Percentiles rank a stretch among this genome's conserved stretches.
Evolutionary conservation across 2,888 invertebrate species (phyloP).

Genomic region (Andrena marginata): DNA sequence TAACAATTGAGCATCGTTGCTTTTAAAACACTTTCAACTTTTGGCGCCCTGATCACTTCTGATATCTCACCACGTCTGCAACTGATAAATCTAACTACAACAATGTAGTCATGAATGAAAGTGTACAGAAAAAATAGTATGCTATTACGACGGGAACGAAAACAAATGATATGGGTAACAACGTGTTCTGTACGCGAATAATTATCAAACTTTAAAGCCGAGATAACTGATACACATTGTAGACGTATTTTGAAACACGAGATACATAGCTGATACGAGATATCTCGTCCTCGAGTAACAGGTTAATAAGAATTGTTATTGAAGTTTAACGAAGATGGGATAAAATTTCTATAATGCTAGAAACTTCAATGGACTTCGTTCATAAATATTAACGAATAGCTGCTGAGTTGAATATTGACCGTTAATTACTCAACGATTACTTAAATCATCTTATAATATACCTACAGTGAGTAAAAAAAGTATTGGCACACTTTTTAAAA

Average conservation of each 20-base stretch:
- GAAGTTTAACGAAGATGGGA: background rate
- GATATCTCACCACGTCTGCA: background rate
- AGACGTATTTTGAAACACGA: background rate
- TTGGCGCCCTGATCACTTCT: too few relatives aligned
- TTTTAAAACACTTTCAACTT: too few relatives aligned
- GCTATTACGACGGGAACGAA: background rate
- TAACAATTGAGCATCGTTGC: too few relatives aligned
- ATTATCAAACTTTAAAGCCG: constrained; percentile 8
- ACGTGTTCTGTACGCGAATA: background rate
- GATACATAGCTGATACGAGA: background rate
- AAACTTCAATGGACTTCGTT: background rate
- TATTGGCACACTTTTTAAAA: too few relatives aligned
- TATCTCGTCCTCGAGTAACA: background rate
- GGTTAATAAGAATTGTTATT: constrained; percentile 14
- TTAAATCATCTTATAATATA: too few relatives aligned
- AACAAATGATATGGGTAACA: constrained; percentile 10
- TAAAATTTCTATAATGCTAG: background rate
- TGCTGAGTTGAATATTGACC: background rate
- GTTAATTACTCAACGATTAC: background rate
- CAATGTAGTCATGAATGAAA: background rate
- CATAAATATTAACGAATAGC: background rate
- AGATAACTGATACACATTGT: background rate
- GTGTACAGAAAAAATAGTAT: background rate
- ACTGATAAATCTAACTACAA: background rate
- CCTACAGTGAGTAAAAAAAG: too few relatives aligned